These are phyloP conservation scores for Lacerta bilineata DNA, from an alignment of 2,797 vertebrate species.

Conservation along the genomic window DNA sequence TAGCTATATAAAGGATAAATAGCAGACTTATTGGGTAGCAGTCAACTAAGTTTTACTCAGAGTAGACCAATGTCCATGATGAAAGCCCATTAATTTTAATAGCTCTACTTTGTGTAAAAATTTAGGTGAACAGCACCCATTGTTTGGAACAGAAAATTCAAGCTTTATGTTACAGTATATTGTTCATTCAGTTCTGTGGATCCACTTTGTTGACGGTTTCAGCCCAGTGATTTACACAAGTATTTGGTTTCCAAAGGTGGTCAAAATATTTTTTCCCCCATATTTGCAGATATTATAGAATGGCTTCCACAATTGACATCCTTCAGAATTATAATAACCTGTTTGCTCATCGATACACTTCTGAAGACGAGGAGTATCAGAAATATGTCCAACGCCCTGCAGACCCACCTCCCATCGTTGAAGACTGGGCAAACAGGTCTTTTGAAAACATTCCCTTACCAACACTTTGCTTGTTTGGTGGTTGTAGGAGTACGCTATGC, in stretches of 20 bases:
- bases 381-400: conserved; percentile 83
- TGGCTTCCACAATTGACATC: conserved; percentile 79
- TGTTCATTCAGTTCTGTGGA: background rate
- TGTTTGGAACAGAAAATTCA: background rate
- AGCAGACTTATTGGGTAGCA: background rate
- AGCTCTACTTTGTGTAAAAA: too few species aligned
- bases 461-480: background rate
- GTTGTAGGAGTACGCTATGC: background rate
- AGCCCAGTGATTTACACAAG: background rate
- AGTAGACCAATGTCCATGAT: too few species aligned
- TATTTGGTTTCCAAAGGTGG: background rate
- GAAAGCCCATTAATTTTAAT: too few species aligned
- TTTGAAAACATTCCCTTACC: background rate
- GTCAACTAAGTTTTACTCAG: too few species aligned
- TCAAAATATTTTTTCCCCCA: background rate
- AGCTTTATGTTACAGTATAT: background rate
- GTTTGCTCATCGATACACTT: conserved; percentile 88
- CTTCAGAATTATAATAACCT: conserved; percentile 83
- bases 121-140: too few species aligned
- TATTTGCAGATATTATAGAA: conserved; percentile 74
- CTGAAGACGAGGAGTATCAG: conserved; percentile 89
- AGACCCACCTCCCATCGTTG: conserved; percentile 87
- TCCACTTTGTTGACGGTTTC: background rate
- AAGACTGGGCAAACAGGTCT: conserved; percentile 87
- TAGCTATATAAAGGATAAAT: background rate